phyloP scores from a whole-genome alignment of 2,113 vertebrate genomes.

The Sturnus vulgaris region DNA sequence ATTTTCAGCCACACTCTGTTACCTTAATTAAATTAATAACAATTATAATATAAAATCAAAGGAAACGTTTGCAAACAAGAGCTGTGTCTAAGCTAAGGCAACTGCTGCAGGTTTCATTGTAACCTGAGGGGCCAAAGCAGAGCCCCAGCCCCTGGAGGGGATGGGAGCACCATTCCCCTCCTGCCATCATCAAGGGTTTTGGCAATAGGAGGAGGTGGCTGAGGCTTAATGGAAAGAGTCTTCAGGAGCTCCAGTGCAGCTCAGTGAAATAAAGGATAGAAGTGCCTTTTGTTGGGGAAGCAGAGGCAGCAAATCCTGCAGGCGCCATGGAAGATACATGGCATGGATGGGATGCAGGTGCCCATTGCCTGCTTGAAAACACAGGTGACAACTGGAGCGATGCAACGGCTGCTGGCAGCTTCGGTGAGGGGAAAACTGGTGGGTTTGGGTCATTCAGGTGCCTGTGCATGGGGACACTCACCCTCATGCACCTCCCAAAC shows the following conservation, averaged over 20 bases:
- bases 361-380: neutral
- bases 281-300: neutral
- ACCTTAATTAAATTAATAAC: neutral
- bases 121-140: neutral
- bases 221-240: neutral
- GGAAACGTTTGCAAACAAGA: neutral
- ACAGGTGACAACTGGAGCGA: fast-evolving
- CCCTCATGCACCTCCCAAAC: neutral
- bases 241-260: neutral
- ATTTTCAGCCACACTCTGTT: neutral
- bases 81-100: neutral
- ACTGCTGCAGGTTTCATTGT: neutral
- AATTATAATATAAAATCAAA: neutral
- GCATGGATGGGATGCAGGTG: neutral
- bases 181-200: neutral
- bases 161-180: neutral
- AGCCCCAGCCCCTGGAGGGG: fast-evolving
- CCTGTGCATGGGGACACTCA: neutral
- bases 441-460: neutral
- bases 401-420: neutral
- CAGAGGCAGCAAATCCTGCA: neutral
- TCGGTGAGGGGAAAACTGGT: neutral
- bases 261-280: neutral
- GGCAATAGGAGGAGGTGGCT: neutral
- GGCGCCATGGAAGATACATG: neutral